phyloP scores from a whole-genome alignment of 2,797 vertebrate genomes.

The Microhierax caerulescens region DNA sequence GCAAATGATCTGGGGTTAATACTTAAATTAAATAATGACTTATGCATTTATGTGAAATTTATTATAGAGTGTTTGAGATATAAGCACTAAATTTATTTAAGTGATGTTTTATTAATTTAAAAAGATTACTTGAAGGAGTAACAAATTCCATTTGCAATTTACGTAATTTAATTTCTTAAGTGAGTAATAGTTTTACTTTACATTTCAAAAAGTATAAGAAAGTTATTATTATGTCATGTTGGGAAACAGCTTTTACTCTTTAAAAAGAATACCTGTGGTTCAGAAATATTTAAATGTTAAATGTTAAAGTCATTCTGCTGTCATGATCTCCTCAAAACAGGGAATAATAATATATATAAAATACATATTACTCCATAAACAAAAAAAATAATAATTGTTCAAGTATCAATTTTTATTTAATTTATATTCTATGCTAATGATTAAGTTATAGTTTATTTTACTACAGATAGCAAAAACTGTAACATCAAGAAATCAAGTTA shows the following conservation, averaged over 20 bases:
- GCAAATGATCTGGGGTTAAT: slow-evolving; percentile 8
- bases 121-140: slow-evolving; percentile 53
- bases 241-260: background rate
- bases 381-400: background rate
- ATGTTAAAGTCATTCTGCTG: background rate
- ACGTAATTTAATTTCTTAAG: slow-evolving; percentile 51
- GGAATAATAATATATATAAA: background rate
- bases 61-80: slow-evolving; percentile 51
- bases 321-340: background rate
- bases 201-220: slow-evolving; percentile 16
- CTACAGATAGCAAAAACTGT: background rate
- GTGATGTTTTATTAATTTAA: slow-evolving; percentile 63
- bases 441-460: background rate
- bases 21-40: slow-evolving; percentile 61
- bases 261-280: background rate
- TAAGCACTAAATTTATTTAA: slow-evolving; percentile 55
- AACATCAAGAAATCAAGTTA: background rate
- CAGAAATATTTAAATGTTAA: background rate
- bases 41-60: slow-evolving; percentile 53
- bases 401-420: background rate
- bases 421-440: background rate
- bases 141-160: slow-evolving; percentile 40
- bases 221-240: background rate
- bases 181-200: slow-evolving; percentile 51
- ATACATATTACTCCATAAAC: background rate